phyloP scores from a whole-genome alignment of 1,140 invertebrate species.

The Lordiphosa mommai region DNA sequence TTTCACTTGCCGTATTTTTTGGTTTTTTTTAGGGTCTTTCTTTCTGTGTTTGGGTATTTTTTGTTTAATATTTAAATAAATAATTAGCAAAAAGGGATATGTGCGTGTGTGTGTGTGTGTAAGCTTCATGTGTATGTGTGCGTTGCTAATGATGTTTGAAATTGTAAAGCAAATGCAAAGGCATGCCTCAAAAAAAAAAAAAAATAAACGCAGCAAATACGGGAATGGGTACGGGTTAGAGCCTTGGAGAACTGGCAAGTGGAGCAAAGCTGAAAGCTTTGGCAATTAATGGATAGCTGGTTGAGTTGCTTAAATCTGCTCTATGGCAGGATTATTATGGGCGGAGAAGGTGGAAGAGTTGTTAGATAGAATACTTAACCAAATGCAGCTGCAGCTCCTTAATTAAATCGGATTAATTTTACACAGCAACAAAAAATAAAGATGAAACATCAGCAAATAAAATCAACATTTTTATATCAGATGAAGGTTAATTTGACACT shows the following conservation, averaged over 20 bases:
- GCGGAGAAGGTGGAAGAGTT: neutral
- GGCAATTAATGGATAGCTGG: constrained; percentile 11
- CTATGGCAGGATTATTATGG: constrained; percentile 3
- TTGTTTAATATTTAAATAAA: constrained; percentile 80
- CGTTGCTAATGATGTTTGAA: constrained; percentile 76
- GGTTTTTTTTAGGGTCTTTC: constrained; percentile 20
- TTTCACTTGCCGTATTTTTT: constrained; percentile 26
- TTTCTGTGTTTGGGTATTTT: constrained; percentile 56
- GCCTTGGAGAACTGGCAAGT: neutral
- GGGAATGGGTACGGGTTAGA: neutral
- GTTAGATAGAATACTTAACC: too few relatives aligned
- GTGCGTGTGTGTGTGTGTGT: constrained; percentile 15
- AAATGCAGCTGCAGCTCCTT: too few relatives aligned
- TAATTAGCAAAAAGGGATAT: constrained; percentile 79
- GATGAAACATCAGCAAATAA: too few relatives aligned
- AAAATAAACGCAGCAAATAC: constrained; percentile 32
- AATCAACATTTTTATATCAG: too few relatives aligned
- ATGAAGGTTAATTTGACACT: too few relatives aligned
- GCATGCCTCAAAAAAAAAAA: constrained; percentile 61
- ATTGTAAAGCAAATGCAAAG: constrained; percentile 75
- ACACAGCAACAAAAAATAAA: too few relatives aligned
- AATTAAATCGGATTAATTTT: too few relatives aligned
- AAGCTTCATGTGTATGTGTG: constrained; percentile 38
- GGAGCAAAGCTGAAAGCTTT: constrained; percentile 5
- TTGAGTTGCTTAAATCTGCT: constrained; percentile 7